Percentiles rank a stretch among this genome's conserved stretches.
These are phyloP conservation scores for Peucedramus taeniatus DNA, from an alignment of 2,113 vertebrate species.

Conservation along the genomic window DNA sequence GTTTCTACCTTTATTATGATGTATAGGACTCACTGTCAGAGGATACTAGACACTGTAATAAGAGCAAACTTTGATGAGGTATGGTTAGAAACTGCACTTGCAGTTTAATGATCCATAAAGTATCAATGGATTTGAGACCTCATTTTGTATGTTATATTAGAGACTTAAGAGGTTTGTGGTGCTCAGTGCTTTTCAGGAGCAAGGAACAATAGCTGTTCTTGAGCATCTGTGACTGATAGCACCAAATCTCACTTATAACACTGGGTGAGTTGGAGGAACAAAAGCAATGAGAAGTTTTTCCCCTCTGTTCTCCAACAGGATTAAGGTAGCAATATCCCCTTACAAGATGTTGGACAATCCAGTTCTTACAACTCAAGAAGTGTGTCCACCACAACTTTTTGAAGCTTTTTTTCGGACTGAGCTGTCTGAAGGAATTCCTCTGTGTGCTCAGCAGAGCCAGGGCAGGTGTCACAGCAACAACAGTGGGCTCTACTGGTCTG, in stretches of 20 bases:
- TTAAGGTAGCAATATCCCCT: background rate
- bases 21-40: slow-evolving; percentile 99
- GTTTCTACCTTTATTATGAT: slow-evolving; percentile 99
- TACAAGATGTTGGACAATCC: background rate
- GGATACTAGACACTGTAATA: slow-evolving; percentile 98
- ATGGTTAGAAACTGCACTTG: slow-evolving; percentile 34
- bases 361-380: background rate
- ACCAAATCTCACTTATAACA: background rate
- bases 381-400: background rate
- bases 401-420: background rate
- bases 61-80: slow-evolving; percentile 99
- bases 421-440: background rate
- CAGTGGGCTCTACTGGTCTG: background rate
- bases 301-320: background rate
- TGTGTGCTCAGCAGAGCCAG: background rate
- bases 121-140: background rate
- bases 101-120: background rate
- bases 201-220: background rate
- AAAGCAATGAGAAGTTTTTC: background rate
- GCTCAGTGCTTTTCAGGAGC: background rate
- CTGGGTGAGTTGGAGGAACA: background rate
- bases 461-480: background rate
- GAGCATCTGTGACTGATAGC: background rate
- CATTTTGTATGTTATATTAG: background rate
- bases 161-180: background rate